These are phyloP conservation scores for Delichon dasypus DNA, from an alignment of 2,797 vertebrate genomes.

Conservation along the genomic window DNA sequence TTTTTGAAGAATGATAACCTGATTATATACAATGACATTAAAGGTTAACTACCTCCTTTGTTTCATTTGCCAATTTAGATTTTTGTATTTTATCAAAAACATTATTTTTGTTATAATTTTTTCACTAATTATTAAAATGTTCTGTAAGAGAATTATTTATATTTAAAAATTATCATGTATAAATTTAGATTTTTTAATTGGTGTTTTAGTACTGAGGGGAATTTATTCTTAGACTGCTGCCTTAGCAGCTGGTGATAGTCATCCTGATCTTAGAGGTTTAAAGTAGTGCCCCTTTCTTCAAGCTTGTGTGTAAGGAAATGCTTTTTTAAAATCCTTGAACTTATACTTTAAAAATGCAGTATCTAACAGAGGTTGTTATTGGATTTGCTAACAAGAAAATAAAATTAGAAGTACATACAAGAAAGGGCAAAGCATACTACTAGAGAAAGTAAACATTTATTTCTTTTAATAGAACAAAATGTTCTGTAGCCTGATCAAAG, in stretches of 20 bases:
- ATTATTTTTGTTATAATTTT: neutral
- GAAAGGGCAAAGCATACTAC: neutral
- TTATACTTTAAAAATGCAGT: rapidly evolving
- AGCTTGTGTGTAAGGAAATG: neutral
- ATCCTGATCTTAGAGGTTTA: neutral
- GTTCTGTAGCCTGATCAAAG: neutral
- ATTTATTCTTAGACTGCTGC: neutral
- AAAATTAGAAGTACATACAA: neutral
- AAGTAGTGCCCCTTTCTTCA: neutral
- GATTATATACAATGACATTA: neutral
- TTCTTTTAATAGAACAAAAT: neutral
- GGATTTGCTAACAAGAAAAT: neutral
- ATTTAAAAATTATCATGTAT: neutral
- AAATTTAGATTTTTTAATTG: neutral
- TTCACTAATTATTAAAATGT: neutral
- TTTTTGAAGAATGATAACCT: neutral
- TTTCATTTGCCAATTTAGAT: neutral
- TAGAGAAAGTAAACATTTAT: neutral
- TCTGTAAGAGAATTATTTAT: neutral
- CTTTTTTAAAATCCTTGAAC: neutral
- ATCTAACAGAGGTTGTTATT: neutral
- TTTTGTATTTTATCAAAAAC: neutral
- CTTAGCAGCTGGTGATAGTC: neutral
- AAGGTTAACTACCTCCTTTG: neutral
- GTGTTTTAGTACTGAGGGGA: neutral